Evolutionary conservation across 2,888 invertebrate genomes (phyloP), one percentile per base, ranked within the genome.

Genomic region (Pristionchus japonicus): DNA sequence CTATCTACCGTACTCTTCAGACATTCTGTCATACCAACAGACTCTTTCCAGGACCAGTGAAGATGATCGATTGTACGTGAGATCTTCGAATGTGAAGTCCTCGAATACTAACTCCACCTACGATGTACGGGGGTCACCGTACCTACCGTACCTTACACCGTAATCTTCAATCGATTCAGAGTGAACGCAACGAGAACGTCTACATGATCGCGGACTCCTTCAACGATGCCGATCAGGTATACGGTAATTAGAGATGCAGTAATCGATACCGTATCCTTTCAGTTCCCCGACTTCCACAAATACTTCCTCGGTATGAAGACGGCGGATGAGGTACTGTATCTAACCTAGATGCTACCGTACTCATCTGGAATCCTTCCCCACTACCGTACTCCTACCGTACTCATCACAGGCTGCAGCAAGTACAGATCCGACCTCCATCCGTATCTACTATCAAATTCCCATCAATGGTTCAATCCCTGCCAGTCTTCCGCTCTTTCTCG

Each of bases 401-500:
- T 52, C 20, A 67, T 77, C 20, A 3, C 49, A 80, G 80, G 80
- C 80, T 9, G 49, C 43, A 27, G 20, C 47, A 15, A 7, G 13
- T 7, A 47, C 49, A 23, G 27, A 43, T 15, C 84, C 57, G 17
- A 57, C 84, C 2, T 52, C 52, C 3, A 34, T 84, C 13, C 84
- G 57, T 84, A 20, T 84, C n/a, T 84, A 84, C 84, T 84, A 84
- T 57, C 84, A 84, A 27, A 23, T 84, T n/a, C 84, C 84, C 11
- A 52, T 37, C 11, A 37, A 84, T 31, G 84, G 84, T 23, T 37
- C 43, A 20, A 15, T 84, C 37, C n/a, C 84, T 34, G 43, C n/a
- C 17, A 31, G 13, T 11, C n/a, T 84, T 34, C 52, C 52, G 11
- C 57, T 84, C 57, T 84, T 57, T 47, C 31, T 84, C 43, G 57